Conservation (phyloP, 2,113 vertebrate species). For the Pomatorhinus ruficollis region DNA sequence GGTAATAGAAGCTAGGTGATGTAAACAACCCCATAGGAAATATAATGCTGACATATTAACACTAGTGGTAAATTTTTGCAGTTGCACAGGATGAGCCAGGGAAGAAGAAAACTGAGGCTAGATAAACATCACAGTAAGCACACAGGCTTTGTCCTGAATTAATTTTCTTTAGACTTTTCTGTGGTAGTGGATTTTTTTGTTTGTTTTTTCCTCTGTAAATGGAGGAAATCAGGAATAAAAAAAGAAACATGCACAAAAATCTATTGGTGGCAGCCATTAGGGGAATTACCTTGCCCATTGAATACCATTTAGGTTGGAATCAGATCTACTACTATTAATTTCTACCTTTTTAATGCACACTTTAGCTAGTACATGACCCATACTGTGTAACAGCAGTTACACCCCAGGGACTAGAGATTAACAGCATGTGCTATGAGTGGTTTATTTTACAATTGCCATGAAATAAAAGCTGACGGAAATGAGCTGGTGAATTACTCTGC, state of each 20-base stretch:
- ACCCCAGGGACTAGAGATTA: slow-evolving; percentile 74
- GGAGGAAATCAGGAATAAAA: neutral
- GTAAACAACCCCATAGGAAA: neutral
- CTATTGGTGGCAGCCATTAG: neutral
- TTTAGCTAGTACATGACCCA: slow-evolving; percentile 73
- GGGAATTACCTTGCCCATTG: slow-evolving; percentile 45
- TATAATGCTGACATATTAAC: neutral
- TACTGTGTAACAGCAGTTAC: slow-evolving; percentile 68
- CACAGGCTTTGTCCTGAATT: neutral
- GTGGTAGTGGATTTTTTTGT: neutral
- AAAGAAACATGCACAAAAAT: neutral
- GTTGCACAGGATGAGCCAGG: neutral
- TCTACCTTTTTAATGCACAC: slow-evolving; percentile 71
- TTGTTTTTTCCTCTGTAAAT: neutral
- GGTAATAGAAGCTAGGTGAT: neutral
- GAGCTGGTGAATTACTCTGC: slow-evolving; percentile 74
- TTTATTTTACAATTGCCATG: slow-evolving; percentile 79
- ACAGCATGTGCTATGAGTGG: slow-evolving; percentile 69
- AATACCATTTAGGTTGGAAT: slow-evolving; percentile 55
- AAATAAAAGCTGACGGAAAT: slow-evolving; percentile 77
- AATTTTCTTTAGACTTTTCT: neutral
- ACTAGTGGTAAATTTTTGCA: neutral
- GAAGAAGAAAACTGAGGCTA: neutral
- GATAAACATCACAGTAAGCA: neutral
- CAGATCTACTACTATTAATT: slow-evolving; percentile 67